Evolutionary conservation across 2,888 invertebrate species (phyloP), one percentile per base, ranked within the genome.

Genomic region (Marronus borbonicus): DNA sequence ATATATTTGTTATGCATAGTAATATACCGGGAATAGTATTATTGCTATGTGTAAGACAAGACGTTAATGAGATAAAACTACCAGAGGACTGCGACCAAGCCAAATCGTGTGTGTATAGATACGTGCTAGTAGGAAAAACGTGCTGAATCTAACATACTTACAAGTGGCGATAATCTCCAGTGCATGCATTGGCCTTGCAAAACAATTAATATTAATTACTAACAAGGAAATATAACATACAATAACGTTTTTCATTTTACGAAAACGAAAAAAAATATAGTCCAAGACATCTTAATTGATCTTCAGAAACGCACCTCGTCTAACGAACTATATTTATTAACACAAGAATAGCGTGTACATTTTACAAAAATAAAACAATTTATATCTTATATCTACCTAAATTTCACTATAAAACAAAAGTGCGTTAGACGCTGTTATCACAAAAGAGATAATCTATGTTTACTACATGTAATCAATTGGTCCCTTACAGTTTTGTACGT

Each of bases 141-240:
- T 79, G 79, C 76, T 31, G 39, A 65, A 76, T 66, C 68, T 74
- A 76, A 72, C 65, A 86, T 95, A 96, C 96, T 96, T 94, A 96
- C 96, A 96, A 93, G 94, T 94, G 89, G 95, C 94, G 90, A 96
- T 93, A 88, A 94, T 92, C 92, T 94, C 94, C 93, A 96, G 93
- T 89, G 95, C 96, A 94, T 95, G 95, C 94, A 95, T 93, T 90
- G 95, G 92, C 92, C 95, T 93, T 89, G 88, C 88, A 88, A 88
- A 88, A 88, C 87, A 87, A 87, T 84, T 85, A 86, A 86, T 86
- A 85, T 85, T 85, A 86, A 86, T 86, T 82, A 85, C 82, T 81
- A 79, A 82, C 39, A 65, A 55, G 64, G 28, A 58, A 20, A 72
- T 39, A 52, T 24, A 58, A 72, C 72, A 65, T 36, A 76, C 65